These are phyloP conservation scores for Oxyura jamaicensis DNA, from an alignment of 2,113 vertebrate genomes.

Conservation along the genomic window DNA sequence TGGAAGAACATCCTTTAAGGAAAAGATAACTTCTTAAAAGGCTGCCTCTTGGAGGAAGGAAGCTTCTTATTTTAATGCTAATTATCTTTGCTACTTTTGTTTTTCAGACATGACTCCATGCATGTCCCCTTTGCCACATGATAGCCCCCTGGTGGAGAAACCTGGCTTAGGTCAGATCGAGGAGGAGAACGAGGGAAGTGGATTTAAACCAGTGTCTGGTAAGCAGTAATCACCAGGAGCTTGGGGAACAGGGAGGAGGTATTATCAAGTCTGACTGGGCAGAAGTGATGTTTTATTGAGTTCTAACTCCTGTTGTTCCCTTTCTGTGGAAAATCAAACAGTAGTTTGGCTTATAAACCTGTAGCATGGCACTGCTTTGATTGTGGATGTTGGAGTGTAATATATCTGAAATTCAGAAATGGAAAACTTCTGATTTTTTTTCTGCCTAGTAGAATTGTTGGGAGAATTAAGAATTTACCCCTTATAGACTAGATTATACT, in stretches of 20 bases:
- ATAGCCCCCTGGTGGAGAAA: constrained; percentile 83
- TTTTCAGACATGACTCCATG: constrained; percentile 91
- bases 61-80: neutral
- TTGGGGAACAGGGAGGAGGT: neutral
- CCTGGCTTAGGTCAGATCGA: constrained; percentile 78
- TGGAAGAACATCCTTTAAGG: neutral
- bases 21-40: neutral
- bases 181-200: constrained; percentile 81
- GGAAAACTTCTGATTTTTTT: neutral
- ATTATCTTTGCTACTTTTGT: constrained; percentile 40
- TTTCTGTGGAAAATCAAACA: neutral
- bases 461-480: neutral
- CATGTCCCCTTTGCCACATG: constrained; percentile 90
- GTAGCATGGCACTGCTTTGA: neutral
- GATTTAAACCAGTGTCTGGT: constrained; percentile 83
- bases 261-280: neutral
- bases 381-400: neutral
- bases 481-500: neutral
- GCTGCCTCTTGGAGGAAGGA: neutral
- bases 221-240: constrained; percentile 43
- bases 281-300: neutral
- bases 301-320: neutral
- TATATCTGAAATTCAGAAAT: neutral
- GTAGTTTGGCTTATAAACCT: neutral
- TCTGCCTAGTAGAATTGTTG: neutral